phyloP scores from a whole-genome alignment of 2,888 invertebrate genomes.

The Zygothrica quintamaculata region DNA sequence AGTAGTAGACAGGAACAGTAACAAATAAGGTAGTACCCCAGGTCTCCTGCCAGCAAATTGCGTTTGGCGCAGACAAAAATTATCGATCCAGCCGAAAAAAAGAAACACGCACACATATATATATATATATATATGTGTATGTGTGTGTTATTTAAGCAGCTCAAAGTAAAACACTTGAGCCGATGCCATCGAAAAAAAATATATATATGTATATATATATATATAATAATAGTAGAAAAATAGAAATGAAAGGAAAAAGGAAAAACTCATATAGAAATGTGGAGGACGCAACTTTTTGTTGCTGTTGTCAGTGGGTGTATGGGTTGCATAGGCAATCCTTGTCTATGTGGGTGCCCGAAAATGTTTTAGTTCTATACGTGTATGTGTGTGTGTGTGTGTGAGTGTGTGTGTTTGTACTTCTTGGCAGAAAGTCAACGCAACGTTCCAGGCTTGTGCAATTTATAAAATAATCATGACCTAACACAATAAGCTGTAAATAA shows the following conservation, averaged over 20 bases:
- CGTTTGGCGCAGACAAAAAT: constrained; percentile 75
- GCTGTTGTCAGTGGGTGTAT: constrained; percentile 7
- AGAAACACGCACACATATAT: constrained; percentile 12
- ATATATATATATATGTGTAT: constrained; percentile 10
- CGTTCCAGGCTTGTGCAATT: constrained; percentile 51
- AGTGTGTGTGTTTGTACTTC: constrained; percentile 22
- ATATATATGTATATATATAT: constrained; percentile 2
- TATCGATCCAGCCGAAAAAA: constrained; percentile 74
- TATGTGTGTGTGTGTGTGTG: constrained; percentile 9
- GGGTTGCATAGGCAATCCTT: constrained; percentile 1
- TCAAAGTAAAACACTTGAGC: constrained; percentile 73
- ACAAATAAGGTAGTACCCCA: constrained; percentile 40
- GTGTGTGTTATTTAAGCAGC: constrained; percentile 61
- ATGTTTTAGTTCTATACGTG: constrained; percentile 5
- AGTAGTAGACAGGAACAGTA: constrained; percentile 33
- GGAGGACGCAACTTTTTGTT: constrained; percentile 40
- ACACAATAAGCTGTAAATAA: constrained; percentile 68
- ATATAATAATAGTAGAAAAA: constrained; percentile 17
- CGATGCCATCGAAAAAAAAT: constrained; percentile 40
- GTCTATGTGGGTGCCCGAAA: constrained; percentile 46
- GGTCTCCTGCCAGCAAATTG: constrained; percentile 40
- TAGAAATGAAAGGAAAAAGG: constrained; percentile 25
- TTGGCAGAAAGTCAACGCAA: constrained; percentile 54
- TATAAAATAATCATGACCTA: constrained; percentile 76
- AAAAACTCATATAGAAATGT: constrained; percentile 19